A percentile compares a stretch with the other conserved stretches of the same genome.
Conservation (phyloP, 1,140 invertebrate genomes). For the Hyphantria cunea region DNA sequence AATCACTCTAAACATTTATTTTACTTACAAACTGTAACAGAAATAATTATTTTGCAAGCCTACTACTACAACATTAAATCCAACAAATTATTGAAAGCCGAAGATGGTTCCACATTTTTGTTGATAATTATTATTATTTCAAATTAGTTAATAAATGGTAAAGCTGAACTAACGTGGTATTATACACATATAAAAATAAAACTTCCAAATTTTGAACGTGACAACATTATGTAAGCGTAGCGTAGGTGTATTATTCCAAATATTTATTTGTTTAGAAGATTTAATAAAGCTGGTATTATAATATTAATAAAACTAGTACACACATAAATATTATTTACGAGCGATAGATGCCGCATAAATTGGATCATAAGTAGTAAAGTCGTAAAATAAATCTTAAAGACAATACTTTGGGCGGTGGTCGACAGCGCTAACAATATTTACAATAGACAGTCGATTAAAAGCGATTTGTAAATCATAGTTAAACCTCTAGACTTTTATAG, state of each 20-base stretch:
- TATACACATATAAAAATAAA: no score
- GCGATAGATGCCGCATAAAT: slow-evolving; percentile 9
- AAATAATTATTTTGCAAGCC: no score
- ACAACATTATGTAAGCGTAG: no score
- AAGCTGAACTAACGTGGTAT: no score
- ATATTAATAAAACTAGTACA: not conserved
- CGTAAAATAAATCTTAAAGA: slow-evolving; percentile 40
- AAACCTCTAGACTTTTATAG: slow-evolving; percentile 27
- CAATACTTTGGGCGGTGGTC: slow-evolving; percentile 28
- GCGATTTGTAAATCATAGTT: slow-evolving; percentile 35
- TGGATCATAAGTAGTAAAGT: slow-evolving; percentile 25
- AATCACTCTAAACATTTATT: no score
- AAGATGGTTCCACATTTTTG: no score
- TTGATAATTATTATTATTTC: no score
- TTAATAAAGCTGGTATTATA: slow-evolving; percentile 2
- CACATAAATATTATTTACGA: slow-evolving; percentile 28
- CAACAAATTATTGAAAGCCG: no score
- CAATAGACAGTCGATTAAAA: slow-evolving; percentile 26
- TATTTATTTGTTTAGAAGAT: slow-evolving; percentile 15
- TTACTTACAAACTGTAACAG: no score
- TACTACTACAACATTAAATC: no score
- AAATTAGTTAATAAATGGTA: no score
- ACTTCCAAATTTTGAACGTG: no score
- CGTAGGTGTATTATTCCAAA: slow-evolving; percentile 1
- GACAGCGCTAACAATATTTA: slow-evolving; percentile 28